Evolutionary conservation across 2,797 vertebrate genomes (phyloP), one percentile per base, ranked within the genome.

Genomic region (Gephyroberyx darwinii): DNA sequence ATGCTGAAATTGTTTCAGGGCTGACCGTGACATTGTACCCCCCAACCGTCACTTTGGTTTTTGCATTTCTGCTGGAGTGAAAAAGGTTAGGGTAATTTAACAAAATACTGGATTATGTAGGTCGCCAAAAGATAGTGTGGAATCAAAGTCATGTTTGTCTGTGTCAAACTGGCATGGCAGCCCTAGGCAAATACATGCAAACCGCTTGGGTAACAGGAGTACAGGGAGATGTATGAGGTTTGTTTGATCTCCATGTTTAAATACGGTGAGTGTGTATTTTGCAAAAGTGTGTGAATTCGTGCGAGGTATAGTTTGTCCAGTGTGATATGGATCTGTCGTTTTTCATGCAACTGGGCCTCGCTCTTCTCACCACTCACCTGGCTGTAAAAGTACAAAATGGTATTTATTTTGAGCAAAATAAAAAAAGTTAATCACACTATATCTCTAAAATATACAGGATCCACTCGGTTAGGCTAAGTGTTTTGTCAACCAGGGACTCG

Each of bases 111-210:
- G 7, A n/a, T 63, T 45, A n/a, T 56, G 19, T 14, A n/a, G 67
- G 12, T n/a, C 64, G 20, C 26, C 45, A 22, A 3, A 33, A 6
- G 26, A 14, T 10, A 14, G 20, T 54, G 69, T 48, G 20, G 43
- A 89, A 74, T 82, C 77, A 83, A 65, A 80, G 76, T 71, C 39
- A 1, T 77, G 56, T 87, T 86, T 83, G 71, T 75, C 64, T 81
- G 70, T 74, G 63, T 71, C 72, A 75, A 1, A 51, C 52, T 71
- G 22, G 39, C 58, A 22, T 5, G 31, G 50, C 45, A 63, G 41
- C 22, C 43, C 31, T 71, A 22, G 74, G 72, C 72, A 86, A 83
- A 85, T 45, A 75, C 22, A 55, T 9, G 56, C 54, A 73, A 48
- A 64, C 55, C 37, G 62, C 33, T 50, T 53, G 53, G 12, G 59